A percentile compares a stretch with the other conserved stretches of the same genome.
Conservation (phyloP, 2,888 invertebrate genomes). For the Leptothorax acervorum region DNA sequence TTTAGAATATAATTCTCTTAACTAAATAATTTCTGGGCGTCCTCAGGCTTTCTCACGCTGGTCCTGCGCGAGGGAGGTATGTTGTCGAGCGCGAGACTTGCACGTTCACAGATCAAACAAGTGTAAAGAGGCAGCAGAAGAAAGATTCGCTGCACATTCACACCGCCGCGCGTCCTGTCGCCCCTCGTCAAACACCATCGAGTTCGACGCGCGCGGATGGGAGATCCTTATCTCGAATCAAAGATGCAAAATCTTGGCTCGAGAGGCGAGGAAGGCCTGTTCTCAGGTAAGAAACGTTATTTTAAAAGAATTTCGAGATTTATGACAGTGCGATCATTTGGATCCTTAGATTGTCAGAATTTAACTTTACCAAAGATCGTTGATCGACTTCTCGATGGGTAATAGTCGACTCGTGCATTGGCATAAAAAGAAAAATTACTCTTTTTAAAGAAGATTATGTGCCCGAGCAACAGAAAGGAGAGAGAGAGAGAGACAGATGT, state of each 20-base stretch:
- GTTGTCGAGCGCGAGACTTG: slow-evolving; percentile 47
- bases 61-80: slow-evolving; percentile 17
- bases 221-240: slow-evolving; percentile 68
- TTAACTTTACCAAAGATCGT: slow-evolving; percentile 75
- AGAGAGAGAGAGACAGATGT: background rate
- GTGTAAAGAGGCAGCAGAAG: slow-evolving; percentile 52
- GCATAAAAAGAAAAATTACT: slow-evolving; percentile 70
- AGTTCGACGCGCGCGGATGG: slow-evolving; percentile 49
- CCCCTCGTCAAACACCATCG: slow-evolving; percentile 61
- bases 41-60: slow-evolving; percentile 57
- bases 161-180: slow-evolving; percentile 62
- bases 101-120: slow-evolving; percentile 58
- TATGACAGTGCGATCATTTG: slow-evolving; percentile 73
- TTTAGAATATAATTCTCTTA: slow-evolving; percentile 20
- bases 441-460: slow-evolving; percentile 55
- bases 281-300: slow-evolving; percentile 78
- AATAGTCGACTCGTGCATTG: slow-evolving; percentile 66
- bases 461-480: background rate
- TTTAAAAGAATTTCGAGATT: slow-evolving; percentile 81
- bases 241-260: slow-evolving; percentile 67
- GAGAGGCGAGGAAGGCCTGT: slow-evolving; percentile 53
- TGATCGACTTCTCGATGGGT: slow-evolving; percentile 59
- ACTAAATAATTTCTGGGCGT: slow-evolving; percentile 29
- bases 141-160: slow-evolving; percentile 56
- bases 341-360: slow-evolving; percentile 29